Percentiles rank a stretch among this genome's conserved stretches.
Evolutionary conservation across 92 coral and sea anemone species (phyloP).

Genomic region (Siderastrea radians): DNA sequence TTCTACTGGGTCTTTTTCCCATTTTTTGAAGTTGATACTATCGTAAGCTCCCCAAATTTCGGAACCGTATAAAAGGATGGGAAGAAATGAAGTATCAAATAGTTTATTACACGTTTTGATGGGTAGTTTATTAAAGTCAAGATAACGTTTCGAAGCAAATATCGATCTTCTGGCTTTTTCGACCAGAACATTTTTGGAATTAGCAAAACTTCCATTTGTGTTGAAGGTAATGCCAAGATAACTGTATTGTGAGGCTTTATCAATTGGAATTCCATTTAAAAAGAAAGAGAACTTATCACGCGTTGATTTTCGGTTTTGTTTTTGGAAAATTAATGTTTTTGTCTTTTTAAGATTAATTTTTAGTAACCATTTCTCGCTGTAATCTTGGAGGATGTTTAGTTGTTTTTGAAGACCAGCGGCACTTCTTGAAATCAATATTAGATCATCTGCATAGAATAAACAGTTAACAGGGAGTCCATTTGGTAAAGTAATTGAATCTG

Average conservation of each 20-base stretch:
- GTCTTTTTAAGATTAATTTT: conserved; percentile 1
- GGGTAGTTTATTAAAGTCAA: conserved; percentile 7
- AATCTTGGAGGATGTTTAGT: too few species aligned
- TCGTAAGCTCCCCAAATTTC: neutral
- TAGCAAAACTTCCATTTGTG: neutral
- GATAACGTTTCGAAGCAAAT: neutral
- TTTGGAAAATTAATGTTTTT: neutral
- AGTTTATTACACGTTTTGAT: neutral
- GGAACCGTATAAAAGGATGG: neutral
- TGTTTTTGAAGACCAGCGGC: too few species aligned
- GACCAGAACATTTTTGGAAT: neutral
- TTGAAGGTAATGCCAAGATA: neutral
- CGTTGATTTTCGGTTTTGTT: conserved; percentile 3
- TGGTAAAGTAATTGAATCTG: too few species aligned
- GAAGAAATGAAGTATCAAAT: neutral
- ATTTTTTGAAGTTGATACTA: too few species aligned
- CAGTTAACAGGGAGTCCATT: too few species aligned
- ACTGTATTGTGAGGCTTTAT: neutral
- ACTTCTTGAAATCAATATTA: too few species aligned
- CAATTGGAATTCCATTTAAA: neutral
- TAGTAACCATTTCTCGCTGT: neutral
- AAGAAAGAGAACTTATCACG: neutral
- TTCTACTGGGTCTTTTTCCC: too few species aligned
- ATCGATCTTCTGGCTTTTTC: conserved; percentile 1
- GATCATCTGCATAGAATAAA: too few species aligned